Conservation (phyloP, 2,113 vertebrate genomes). For the Rhea pennata region DNA sequence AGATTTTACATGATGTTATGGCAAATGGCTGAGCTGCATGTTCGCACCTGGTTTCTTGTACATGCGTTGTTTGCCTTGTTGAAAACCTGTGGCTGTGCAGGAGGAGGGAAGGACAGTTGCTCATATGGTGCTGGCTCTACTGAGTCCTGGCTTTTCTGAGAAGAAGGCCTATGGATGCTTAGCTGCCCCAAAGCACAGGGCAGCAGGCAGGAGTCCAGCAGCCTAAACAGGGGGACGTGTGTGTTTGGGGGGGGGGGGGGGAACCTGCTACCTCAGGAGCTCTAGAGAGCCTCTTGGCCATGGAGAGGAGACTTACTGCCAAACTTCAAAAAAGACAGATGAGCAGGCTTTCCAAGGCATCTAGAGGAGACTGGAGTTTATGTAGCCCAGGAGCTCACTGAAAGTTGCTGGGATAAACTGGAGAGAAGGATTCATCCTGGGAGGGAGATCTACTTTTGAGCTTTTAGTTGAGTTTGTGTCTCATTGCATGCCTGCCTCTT, state of each 20-base stretch:
- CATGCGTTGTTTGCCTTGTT: too few species aligned
- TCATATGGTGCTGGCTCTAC: neutral
- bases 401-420: neutral
- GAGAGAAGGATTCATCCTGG: neutral
- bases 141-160: neutral
- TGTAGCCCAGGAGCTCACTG: neutral
- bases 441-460: neutral
- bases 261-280: neutral
- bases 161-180: accelerated
- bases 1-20: too few species aligned
- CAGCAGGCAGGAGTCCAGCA: neutral
- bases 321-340: neutral
- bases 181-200: neutral
- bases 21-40: too few species aligned
- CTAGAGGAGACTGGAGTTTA: neutral
- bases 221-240: neutral
- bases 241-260: too few species aligned
- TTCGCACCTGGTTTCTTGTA: too few species aligned
- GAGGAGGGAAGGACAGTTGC: accelerated
- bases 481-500: neutral
- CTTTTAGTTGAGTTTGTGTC: neutral
- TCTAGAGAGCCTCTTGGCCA: neutral
- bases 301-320: accelerated
- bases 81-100: too few species aligned
- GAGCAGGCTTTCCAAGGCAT: neutral